Base-by-base conservation (phyloP, 2,888 invertebrate species). In the Rhaphigaster nebulosa region DNA sequence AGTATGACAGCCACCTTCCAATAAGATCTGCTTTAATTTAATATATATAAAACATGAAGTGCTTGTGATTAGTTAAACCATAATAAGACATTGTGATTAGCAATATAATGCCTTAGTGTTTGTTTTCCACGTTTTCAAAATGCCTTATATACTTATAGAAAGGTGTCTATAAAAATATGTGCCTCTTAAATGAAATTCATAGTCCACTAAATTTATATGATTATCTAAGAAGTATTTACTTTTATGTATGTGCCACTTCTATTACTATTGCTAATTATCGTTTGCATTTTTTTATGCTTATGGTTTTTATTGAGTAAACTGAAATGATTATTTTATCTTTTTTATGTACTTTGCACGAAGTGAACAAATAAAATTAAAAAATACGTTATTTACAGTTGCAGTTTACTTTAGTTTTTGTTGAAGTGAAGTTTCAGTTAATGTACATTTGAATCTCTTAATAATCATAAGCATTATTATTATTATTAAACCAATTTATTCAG, bases 241-340 rank as follows among this genome's bases (percentile, higher is more conserved):
- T 84, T 84, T 84, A 84, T 84, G 8, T 84, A 45, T 26, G 23
- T 80, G 41, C 38, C 84, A 84, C 84, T 45, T 84, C 45, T 45
- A 88, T 54, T 88, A 54, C 60, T 88, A 88, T 88, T 88, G 88
- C 60, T 88, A 88, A 60, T 88, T 52, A 88, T 88, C 60, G 15
- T 88, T 88, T 38, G 38, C 38, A 38, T n/a, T 54, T 50, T 45
- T 23, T 41, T 87, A 26, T 87, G 15, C 34, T 54, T 88, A 50
- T 54, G 54, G 88, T n/a, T 56, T 52, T 88, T 38, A 23, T 38
- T 38, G 23, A 60, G n/a, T 50, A 50, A 52, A 50, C 13, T 52
- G 18, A 29, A 50, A 87, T 26, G 34, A 54, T 54, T 54, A 50
- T 88, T 88, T 76, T 65, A 89, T 80, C 20, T 89, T 70, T 76